Conservation (phyloP, 2,113 vertebrate species). For the Cynopterus brachyotis region DNA sequence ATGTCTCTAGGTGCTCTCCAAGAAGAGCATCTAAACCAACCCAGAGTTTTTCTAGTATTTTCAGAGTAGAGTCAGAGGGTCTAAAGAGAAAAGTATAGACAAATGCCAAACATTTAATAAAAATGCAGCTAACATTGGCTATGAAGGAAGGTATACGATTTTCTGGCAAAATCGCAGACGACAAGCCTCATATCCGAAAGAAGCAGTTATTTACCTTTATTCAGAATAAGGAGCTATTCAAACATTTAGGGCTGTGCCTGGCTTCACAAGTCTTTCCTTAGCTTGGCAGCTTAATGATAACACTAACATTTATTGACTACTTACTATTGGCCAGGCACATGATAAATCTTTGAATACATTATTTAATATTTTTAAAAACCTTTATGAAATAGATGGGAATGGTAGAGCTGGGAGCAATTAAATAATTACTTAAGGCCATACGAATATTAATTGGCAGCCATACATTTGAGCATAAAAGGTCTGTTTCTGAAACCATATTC, state of each 20-base stretch:
- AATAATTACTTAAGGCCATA: slow-evolving; percentile 14
- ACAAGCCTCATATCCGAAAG: neutral
- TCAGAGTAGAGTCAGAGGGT: neutral
- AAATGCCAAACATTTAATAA: neutral
- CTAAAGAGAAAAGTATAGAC: neutral
- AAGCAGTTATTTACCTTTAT: neutral
- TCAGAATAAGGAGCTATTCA: neutral
- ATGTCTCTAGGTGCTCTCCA: neutral
- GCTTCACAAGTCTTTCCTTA: neutral
- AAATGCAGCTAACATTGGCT: slow-evolving; percentile 18
- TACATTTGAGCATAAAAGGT: neutral
- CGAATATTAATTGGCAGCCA: neutral
- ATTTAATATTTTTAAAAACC: neutral
- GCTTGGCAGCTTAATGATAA: neutral
- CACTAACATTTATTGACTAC: neutral
- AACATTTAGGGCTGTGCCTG: neutral
- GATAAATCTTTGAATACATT: neutral
- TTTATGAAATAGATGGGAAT: neutral
- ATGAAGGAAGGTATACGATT: neutral
- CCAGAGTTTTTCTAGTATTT: slow-evolving; percentile 27
- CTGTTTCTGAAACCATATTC: neutral
- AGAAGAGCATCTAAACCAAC: neutral
- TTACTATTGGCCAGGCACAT: neutral
- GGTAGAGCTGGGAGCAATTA: neutral
- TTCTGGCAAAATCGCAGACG: neutral